A percentile compares a stretch with the other conserved stretches of the same genome.
phyloP scores from a whole-genome alignment of 1,140 invertebrate genomes.

The Cotesia chilonis region DNA sequence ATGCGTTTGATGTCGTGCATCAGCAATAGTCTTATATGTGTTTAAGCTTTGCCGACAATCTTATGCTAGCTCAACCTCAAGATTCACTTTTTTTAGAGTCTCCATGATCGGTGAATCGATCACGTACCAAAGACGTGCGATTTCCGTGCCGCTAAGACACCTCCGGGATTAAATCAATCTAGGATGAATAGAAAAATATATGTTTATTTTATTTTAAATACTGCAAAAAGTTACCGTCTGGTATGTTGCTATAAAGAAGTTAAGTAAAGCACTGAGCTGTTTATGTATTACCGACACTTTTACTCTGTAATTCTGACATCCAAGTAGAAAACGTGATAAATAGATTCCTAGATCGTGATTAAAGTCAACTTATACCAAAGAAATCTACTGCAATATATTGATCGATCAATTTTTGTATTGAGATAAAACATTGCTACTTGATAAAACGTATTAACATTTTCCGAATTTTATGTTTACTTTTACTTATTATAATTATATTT shows the following conservation, averaged over 20 bases:
- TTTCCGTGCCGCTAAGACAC: constrained; percentile 31
- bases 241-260: too few relatives aligned
- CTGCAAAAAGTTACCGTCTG: too few relatives aligned
- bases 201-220: not conserved
- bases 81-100: not conserved
- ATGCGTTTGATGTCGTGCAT: constrained; percentile 28
- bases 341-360: too few relatives aligned
- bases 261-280: too few relatives aligned
- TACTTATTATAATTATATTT: too few relatives aligned
- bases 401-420: too few relatives aligned
- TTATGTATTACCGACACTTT: too few relatives aligned
- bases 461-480: not conserved
- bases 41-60: constrained; percentile 29
- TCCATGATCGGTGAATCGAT: constrained; percentile 27
- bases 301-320: too few relatives aligned
- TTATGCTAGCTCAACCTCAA: too few relatives aligned
- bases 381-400: too few relatives aligned
- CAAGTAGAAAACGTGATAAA: too few relatives aligned
- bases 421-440: not conserved
- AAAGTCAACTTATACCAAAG: too few relatives aligned
- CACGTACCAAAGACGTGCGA: constrained; percentile 31
- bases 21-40: constrained; percentile 2
- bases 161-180: not conserved
- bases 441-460: not conserved
- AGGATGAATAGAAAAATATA: not conserved